Evolutionary conservation across 2,113 vertebrate genomes (phyloP).

Genomic region (Tetraodon nigroviridis): DNA sequence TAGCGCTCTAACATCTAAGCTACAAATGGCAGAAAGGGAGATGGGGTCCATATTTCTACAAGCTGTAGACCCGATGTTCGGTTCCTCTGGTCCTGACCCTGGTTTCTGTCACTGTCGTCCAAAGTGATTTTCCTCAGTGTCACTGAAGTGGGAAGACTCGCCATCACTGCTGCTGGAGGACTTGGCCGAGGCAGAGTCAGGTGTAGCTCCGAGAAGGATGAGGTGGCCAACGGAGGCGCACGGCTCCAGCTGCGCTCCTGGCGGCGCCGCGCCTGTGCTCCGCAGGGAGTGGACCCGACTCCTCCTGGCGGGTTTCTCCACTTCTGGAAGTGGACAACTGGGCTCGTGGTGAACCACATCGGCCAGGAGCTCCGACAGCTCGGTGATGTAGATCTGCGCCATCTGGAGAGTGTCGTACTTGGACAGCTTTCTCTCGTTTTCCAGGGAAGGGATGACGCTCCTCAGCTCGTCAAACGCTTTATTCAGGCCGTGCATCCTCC

Average conservation of each 20-base stretch:
- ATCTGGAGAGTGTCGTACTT: conserved; percentile 81
- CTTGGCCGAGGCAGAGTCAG: conserved; percentile 45
- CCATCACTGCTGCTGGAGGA: conserved; percentile 72
- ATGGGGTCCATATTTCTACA: conserved; percentile 6
- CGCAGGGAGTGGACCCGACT: conserved; percentile 45
- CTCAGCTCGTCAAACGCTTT: conserved; percentile 78
- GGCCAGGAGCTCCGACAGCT: conserved; percentile 74
- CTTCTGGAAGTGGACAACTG: conserved; percentile 34
- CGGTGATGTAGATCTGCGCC: conserved; percentile 81
- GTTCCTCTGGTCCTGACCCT: conserved; percentile 19
- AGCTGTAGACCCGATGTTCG: conserved; percentile 1
- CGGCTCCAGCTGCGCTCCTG: conserved; percentile 37
- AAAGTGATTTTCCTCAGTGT: conserved; percentile 65
- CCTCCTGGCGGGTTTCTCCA: conserved; percentile 46
- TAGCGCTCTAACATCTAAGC: conserved; percentile 29
- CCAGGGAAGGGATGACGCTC: conserved; percentile 78
- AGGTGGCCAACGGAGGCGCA: conserved; percentile 54
- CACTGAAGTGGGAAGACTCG: conserved; percentile 74
- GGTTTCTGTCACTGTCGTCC: conserved; percentile 46
- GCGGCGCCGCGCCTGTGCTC: conserved; percentile 6
- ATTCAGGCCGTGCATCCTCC: conserved; percentile 80
- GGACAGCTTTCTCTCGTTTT: conserved; percentile 79
- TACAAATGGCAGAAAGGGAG: conserved; percentile 13
- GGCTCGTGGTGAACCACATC: conserved; percentile 66
- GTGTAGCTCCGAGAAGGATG: conserved; percentile 61